Base-by-base conservation (phyloP, 2,113 vertebrate genomes). In the Otocyon megalotis region DNA sequence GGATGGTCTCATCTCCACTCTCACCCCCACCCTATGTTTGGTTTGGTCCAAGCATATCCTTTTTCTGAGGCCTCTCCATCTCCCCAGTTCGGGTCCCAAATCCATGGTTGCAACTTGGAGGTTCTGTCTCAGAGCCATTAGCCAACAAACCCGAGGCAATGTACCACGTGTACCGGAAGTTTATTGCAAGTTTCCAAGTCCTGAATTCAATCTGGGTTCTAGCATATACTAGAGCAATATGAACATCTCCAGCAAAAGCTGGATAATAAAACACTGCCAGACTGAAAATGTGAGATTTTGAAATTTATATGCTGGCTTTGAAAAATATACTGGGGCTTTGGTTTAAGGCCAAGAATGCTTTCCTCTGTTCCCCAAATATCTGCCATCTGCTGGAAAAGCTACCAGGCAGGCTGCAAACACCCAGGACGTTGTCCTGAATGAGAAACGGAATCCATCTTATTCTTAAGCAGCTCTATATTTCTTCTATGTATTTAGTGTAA, bases 141-240 rank as follows among this genome's bases (percentile, higher is more conserved):
- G 8, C 53, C 69, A 93, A 53, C 28, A 79, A 80, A 9, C 13
- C 67, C 35, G 3, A 8, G 72, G 28, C 88, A 97, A 35, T 35
- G 6, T 10, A 37, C 28, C 84, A 54, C 5, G 53, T 89, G 15
- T 77, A 63, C 53, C 7, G 30, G 37, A 60, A 56, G n/a, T 81
- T 94, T 88, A 94, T 65, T 74, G 32, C 32, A 95, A 90, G 24
- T 80, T 95, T 79, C 85, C 76, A 80, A 88, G 35, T 76, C 43
- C 96, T 76, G 22, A 86, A 43, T 96, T 96, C 63, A 88, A 81
- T 85, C 63, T 76, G 53, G n/a, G n/a, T 95, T 94, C 69, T 85
- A 85, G 69, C 14, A 65, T 81, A 30, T 80, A 87, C 65, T 58
- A 43, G 32, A 94, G 53, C 58, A 56, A 60, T 72, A 93, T 54